Percentiles rank a stretch among this genome's conserved stretches.
Conservation (phyloP, 2,113 vertebrate species). For the Phainopepla nitens region DNA sequence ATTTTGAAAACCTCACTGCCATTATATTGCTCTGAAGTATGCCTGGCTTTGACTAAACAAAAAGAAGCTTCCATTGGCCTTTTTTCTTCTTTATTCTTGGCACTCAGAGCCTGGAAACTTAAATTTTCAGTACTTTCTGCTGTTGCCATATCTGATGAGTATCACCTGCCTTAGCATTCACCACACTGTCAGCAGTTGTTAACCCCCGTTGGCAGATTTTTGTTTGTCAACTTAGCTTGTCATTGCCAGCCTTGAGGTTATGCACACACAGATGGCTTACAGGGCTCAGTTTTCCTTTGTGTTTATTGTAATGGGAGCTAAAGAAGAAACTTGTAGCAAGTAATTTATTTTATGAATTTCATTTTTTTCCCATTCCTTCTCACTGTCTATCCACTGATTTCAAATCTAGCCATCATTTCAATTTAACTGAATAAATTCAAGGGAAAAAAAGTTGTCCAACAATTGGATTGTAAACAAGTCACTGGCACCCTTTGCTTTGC, state of each 20-base stretch:
- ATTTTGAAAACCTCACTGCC: background rate
- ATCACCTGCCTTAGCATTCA: conserved; percentile 36
- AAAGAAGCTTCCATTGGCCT: background rate
- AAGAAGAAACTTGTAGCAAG: background rate
- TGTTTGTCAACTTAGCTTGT: conserved; percentile 22
- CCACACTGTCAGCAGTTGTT: conserved; percentile 9
- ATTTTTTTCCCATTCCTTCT: background rate
- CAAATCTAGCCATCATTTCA: background rate
- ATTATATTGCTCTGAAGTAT: background rate
- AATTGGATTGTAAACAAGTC: background rate
- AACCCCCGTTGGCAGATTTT: conserved; percentile 20
- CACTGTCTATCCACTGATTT: background rate
- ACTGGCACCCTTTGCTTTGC: background rate
- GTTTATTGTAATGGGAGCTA: background rate
- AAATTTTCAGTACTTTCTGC: background rate
- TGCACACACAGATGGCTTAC: background rate
- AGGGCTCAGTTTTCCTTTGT: background rate
- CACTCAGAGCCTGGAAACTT: background rate
- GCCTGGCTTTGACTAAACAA: background rate
- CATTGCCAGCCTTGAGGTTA: conserved; percentile 23
- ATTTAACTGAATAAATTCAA: background rate
- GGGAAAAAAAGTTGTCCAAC: background rate
- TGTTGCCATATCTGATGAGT: conserved; percentile 33
- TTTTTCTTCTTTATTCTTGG: background rate
- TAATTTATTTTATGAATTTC: background rate